Conservation (phyloP, 2,888 invertebrate genomes). For the Rapana venosa region DNA sequence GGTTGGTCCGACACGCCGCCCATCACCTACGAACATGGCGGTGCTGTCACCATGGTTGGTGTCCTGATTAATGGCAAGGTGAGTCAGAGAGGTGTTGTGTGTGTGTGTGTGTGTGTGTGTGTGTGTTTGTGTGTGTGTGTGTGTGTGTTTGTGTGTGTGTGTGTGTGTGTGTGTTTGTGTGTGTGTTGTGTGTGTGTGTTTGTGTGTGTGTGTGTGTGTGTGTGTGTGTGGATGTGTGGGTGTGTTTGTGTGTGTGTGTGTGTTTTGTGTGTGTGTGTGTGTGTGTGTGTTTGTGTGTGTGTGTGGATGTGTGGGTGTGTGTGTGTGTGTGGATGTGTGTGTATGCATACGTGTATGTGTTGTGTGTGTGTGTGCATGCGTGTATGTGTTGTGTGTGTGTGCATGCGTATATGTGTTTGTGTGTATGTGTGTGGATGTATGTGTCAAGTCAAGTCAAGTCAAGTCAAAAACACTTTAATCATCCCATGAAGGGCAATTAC, state of each 20-base stretch:
- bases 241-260: background rate
- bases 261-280: background rate
- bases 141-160: background rate
- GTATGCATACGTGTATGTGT: background rate
- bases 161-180: conserved; percentile 2
- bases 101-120: background rate
- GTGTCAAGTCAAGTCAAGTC: too few species aligned
- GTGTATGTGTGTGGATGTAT: too few species aligned
- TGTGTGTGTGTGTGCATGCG: background rate
- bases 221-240: background rate
- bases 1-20: conserved; percentile 83
- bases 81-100: background rate
- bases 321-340: background rate
- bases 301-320: background rate
- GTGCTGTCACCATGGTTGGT: conserved; percentile 79
- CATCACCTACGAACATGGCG: conserved; percentile 81
- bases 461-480: too few species aligned
- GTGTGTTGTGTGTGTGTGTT: background rate
- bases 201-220: conserved; percentile 3
- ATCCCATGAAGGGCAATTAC: too few species aligned
- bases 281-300: background rate
- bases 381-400: background rate
- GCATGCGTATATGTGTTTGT: too few species aligned
- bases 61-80: conserved; percentile 80
- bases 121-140: background rate